Conservation (phyloP, 2,797 vertebrate genomes). For the Luscinia megarhynchos region DNA sequence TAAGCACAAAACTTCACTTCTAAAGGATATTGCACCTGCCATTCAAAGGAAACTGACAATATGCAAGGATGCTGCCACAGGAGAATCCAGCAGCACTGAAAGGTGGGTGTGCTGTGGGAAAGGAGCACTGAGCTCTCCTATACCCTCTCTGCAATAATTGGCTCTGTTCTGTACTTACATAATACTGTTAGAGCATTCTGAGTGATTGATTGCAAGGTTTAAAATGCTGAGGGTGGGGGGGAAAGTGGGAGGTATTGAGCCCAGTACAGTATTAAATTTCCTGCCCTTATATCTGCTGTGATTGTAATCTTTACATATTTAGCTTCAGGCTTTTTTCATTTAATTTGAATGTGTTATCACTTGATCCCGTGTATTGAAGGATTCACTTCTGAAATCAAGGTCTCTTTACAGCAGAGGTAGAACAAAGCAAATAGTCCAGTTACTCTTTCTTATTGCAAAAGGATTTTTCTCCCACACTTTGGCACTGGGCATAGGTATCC, state of each 20-base stretch:
- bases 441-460: neutral
- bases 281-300: neutral
- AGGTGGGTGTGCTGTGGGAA: conserved; percentile 76
- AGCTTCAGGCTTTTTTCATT: neutral
- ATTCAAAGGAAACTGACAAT: conserved; percentile 81
- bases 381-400: neutral
- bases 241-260: neutral
- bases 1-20: conserved; percentile 67
- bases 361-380: neutral
- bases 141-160: neutral
- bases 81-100: conserved; percentile 72
- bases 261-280: neutral
- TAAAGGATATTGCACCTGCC: conserved; percentile 80
- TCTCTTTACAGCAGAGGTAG: neutral
- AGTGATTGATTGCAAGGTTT: neutral
- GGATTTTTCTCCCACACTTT: neutral
- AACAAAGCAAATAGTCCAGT: neutral
- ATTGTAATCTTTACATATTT: neutral
- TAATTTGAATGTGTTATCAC: neutral
- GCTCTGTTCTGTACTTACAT: neutral
- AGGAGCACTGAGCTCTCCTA: neutral
- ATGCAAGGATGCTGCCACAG: conserved; percentile 72
- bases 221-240: neutral
- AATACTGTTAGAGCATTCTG: neutral
- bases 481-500: neutral